Conservation (phyloP, 2,113 vertebrate genomes). For the Anseranas semipalmata region DNA sequence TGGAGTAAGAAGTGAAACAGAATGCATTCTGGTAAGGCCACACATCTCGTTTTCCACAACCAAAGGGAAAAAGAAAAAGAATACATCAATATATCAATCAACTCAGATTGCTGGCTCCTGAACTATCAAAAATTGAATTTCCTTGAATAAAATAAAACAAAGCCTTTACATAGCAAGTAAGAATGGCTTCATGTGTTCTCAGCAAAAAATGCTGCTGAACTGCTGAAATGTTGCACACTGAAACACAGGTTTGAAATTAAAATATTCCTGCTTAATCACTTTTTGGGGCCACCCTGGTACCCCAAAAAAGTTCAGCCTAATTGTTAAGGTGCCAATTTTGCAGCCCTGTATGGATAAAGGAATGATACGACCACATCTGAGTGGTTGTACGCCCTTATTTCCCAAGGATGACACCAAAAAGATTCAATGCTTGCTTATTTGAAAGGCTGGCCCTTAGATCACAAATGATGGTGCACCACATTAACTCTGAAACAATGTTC, state of each 20-base stretch:
- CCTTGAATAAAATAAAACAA: background rate
- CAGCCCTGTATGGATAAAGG: background rate
- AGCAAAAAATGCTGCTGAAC: background rate
- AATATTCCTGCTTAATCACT: background rate
- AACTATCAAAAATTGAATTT: constrained; percentile 51
- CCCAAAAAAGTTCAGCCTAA: background rate
- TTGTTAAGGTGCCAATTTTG: background rate
- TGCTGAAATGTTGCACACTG: too few species aligned
- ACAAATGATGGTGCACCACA: background rate
- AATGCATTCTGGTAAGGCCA: constrained; percentile 62
- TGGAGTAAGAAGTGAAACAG: constrained; percentile 63
- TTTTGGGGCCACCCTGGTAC: background rate
- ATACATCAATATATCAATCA: constrained; percentile 64
- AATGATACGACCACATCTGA: background rate
- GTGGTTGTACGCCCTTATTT: background rate
- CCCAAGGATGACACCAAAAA: background rate
- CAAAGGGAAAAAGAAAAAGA: background rate
- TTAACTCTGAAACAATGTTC: background rate
- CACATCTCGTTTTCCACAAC: constrained; percentile 68
- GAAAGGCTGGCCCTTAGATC: background rate
- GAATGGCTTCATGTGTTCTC: background rate
- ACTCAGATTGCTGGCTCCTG: constrained; percentile 53
- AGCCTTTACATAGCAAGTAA: background rate
- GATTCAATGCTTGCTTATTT: background rate
- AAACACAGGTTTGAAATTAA: constrained; percentile 3